phyloP scores from a whole-genome alignment of 1,140 invertebrate genomes.

The Plodia interpunctella region DNA sequence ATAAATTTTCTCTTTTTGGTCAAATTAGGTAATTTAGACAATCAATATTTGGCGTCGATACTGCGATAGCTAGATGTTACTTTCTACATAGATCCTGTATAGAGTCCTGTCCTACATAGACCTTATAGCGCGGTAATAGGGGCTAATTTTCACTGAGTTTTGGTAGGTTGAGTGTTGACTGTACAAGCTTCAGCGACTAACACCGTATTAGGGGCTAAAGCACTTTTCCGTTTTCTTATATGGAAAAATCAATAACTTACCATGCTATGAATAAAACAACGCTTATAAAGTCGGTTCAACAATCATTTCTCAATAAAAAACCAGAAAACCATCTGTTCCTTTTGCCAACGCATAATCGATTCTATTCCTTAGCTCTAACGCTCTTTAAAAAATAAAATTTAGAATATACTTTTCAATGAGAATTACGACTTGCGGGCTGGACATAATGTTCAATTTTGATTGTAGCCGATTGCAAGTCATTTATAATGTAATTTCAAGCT shows the following conservation, averaged over 20 bases:
- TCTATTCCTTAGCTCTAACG: background rate
- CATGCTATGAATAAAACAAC: conserved; percentile 6
- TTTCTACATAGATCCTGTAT: too few species aligned
- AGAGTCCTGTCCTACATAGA: too few species aligned
- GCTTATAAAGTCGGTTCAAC: background rate
- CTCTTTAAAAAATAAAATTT: background rate
- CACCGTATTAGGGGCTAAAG: background rate
- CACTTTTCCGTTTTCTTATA: conserved; percentile 2
- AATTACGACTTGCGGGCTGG: background rate
- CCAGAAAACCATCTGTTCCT: background rate
- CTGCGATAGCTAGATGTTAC: background rate
- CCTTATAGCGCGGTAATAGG: too few species aligned
- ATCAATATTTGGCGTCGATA: background rate
- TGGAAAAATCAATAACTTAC: conserved; percentile 6
- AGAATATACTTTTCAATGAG: background rate
- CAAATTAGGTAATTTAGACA: too few species aligned
- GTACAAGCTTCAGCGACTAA: background rate
- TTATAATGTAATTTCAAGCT: conserved; percentile 7
- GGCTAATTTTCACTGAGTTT: too few species aligned
- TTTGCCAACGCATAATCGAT: background rate
- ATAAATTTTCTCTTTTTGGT: too few species aligned
- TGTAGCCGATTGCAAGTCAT: background rate
- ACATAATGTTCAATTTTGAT: background rate
- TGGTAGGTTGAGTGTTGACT: too few species aligned
- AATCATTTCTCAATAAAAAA: background rate